Conservation (phyloP, 2,113 vertebrate genomes). For the Ia io region DNA sequence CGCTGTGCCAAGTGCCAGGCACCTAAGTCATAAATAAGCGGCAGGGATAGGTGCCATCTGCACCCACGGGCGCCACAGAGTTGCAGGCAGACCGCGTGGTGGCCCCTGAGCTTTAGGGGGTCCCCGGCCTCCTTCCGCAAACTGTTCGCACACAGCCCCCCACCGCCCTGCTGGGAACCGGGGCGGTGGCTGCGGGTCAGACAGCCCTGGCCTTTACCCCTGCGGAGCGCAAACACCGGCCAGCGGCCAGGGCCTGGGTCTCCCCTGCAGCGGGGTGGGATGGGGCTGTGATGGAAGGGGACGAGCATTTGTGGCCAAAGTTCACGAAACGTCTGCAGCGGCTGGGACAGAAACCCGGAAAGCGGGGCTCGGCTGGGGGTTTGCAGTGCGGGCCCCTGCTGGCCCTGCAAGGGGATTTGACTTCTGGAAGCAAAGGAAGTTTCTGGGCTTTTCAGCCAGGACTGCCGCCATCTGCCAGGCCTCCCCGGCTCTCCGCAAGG, state of each 20-base stretch:
- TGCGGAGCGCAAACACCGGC: accelerated
- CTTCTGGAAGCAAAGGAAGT: background rate
- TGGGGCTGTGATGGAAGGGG: background rate
- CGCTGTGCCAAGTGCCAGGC: background rate
- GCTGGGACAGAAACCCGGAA: too few species aligned
- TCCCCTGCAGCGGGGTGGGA: background rate
- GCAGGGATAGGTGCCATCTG: accelerated
- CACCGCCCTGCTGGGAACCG: background rate
- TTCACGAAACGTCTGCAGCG: background rate
- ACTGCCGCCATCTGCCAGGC: accelerated
- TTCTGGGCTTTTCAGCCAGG: background rate
- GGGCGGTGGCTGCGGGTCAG: background rate
- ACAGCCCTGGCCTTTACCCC: background rate
- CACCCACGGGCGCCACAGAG: background rate
- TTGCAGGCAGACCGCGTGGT: accelerated
- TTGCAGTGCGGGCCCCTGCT: accelerated
- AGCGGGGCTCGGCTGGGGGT: accelerated
- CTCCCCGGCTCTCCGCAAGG: background rate
- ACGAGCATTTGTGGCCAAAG: too few species aligned
- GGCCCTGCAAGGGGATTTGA: background rate
- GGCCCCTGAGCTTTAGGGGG: accelerated
- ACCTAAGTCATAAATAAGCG: accelerated
- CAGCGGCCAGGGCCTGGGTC: background rate
- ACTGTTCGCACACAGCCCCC: accelerated
- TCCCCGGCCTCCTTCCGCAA: background rate